Evolutionary conservation across 2,113 vertebrate species (phyloP).

Genomic region (Cairina moschata): DNA sequence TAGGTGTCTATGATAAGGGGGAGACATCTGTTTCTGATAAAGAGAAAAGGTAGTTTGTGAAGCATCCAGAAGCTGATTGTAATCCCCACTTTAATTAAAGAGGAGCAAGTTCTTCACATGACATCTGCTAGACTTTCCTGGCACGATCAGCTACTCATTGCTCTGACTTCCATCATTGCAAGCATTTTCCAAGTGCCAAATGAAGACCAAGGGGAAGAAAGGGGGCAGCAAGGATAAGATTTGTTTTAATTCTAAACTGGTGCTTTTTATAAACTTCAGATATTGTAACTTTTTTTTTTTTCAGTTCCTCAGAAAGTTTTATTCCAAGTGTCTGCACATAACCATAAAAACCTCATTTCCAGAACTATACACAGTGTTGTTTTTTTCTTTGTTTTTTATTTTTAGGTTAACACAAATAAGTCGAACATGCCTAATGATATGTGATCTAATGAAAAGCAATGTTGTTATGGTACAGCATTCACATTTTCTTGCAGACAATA

Average conservation of each 20-base stretch:
- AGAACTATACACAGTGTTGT: not conserved
- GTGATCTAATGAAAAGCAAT: not conserved
- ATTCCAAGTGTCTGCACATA: constrained; percentile 24
- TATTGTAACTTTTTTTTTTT: constrained; percentile 24
- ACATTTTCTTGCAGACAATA: not conserved
- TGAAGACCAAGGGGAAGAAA: not conserved
- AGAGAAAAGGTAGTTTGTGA: constrained; percentile 4
- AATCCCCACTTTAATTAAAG: constrained; percentile 51
- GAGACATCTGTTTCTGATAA: not conserved
- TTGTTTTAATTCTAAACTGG: constrained; percentile 16
- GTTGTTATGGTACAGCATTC: not conserved
- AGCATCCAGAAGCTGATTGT: constrained; percentile 5
- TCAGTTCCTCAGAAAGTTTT: not conserved
- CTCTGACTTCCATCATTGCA: not conserved
- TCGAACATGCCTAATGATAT: not conserved
- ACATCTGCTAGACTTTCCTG: constrained; percentile 28
- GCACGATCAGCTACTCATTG: not conserved
- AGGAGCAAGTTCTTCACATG: constrained; percentile 42
- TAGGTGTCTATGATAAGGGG: not conserved
- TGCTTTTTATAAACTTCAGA: constrained; percentile 47
- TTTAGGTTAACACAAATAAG: not conserved
- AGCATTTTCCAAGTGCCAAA: constrained; percentile 39
- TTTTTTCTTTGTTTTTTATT: not conserved
- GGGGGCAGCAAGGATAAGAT: not conserved
- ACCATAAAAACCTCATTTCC: constrained; percentile 49